Evolutionary conservation across 2,797 vertebrate species (phyloP).

Genomic region (Ptychobarbus kaznakovi): DNA sequence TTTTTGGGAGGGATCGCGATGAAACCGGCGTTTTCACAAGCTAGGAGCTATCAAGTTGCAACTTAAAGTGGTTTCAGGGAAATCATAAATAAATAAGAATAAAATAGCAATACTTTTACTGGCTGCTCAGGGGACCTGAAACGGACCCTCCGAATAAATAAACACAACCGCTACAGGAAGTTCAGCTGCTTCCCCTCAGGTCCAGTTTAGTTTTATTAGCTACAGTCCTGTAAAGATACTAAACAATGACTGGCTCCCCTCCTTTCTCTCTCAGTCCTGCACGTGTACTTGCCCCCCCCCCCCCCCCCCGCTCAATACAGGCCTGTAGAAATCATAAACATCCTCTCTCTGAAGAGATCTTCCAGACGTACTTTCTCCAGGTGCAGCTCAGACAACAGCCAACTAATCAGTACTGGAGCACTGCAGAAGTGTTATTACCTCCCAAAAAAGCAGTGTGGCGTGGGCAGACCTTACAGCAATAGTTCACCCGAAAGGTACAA

Average conservation of each 20-base stretch:
- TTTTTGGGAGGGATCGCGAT: constrained; percentile 63
- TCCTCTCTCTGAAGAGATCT: constrained; percentile 26
- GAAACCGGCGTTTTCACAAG: constrained; percentile 77
- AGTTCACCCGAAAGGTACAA: neutral
- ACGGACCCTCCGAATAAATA: constrained; percentile 79
- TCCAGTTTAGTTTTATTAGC: constrained; percentile 81
- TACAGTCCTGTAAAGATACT: constrained; percentile 80
- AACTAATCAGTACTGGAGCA: constrained; percentile 14
- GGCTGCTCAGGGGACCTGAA: constrained; percentile 77
- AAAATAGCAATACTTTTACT: constrained; percentile 76
- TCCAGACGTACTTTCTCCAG: constrained; percentile 13
- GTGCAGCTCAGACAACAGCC: constrained; percentile 32
- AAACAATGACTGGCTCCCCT: constrained; percentile 67
- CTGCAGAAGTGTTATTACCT: neutral
- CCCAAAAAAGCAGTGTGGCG: neutral
- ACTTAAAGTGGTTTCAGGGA: constrained; percentile 74
- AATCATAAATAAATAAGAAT: constrained; percentile 79
- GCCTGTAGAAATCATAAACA: constrained; percentile 48
- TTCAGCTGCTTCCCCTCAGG: constrained; percentile 78
- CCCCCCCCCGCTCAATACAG: constrained; percentile 34
- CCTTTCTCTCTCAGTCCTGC: constrained; percentile 45
- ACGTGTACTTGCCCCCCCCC: constrained; percentile 48
- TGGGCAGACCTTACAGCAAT: neutral
- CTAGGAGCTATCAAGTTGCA: constrained; percentile 76
- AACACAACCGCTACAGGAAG: constrained; percentile 82